These are phyloP conservation scores for Ceratotherium simum DNA, from an alignment of 2,113 vertebrate genomes.

Conservation along the genomic window DNA sequence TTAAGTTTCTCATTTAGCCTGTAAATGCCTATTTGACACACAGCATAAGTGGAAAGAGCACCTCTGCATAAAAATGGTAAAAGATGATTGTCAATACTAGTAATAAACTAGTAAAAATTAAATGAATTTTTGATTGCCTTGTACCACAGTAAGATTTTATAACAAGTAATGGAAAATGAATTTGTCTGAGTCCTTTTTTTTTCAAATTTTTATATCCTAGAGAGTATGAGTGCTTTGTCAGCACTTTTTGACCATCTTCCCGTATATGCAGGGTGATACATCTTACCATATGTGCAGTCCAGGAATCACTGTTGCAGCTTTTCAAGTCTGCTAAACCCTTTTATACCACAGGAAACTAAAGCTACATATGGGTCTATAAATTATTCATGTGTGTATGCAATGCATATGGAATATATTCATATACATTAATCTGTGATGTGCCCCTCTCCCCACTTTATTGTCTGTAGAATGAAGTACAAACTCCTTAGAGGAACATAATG, in stretches of 20 bases:
- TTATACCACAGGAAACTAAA: constrained; percentile 60
- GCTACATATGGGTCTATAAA: constrained; percentile 50
- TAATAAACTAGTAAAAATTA: constrained; percentile 53
- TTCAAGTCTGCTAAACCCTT: constrained; percentile 64
- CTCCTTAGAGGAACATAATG: not conserved
- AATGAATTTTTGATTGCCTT: not conserved
- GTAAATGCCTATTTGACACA: constrained; percentile 30
- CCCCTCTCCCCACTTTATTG: not conserved
- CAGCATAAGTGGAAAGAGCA: not conserved
- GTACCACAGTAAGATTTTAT: not conserved
- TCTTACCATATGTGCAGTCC: constrained; percentile 15
- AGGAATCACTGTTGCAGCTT: constrained; percentile 59
- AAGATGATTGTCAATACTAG: constrained; percentile 30
- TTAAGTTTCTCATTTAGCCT: constrained; percentile 19
- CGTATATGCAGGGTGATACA: not conserved
- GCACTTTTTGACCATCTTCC: constrained; percentile 56
- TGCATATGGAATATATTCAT: constrained; percentile 50
- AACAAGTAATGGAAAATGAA: constrained; percentile 60
- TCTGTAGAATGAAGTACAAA: not conserved
- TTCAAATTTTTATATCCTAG: constrained; percentile 51
- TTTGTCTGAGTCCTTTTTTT: constrained; percentile 35
- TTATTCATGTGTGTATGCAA: constrained; percentile 55
- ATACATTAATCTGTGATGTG: constrained; percentile 47
- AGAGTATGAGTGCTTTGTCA: constrained; percentile 68
- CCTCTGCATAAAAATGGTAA: constrained; percentile 22